These are phyloP conservation scores for Andrena fulva DNA, from an alignment of 2,888 invertebrate species.

Conservation along the genomic window DNA sequence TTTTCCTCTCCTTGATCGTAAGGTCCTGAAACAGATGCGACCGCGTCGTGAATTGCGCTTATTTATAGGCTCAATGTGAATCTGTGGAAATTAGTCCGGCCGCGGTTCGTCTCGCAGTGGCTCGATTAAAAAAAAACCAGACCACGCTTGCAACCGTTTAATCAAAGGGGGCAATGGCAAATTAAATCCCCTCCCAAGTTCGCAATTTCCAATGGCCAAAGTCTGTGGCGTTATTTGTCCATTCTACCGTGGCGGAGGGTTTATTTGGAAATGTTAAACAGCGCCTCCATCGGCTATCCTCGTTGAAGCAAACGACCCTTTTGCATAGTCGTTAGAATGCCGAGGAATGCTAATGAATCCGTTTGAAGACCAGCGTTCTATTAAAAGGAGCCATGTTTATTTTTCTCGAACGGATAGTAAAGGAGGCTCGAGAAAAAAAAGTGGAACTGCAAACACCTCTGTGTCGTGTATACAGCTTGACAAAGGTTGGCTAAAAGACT, in stretches of 20 bases:
- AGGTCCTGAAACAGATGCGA: constrained; percentile 55
- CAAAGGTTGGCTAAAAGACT: constrained; percentile 13
- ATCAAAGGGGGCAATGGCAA: too few relatives aligned
- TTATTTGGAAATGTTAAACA: too few relatives aligned
- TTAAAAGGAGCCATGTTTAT: not conserved
- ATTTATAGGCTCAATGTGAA: constrained; percentile 1
- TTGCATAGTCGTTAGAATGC: not conserved
- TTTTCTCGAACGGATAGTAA: not conserved
- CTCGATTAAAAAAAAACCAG: too few relatives aligned
- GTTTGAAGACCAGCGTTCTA: not conserved
- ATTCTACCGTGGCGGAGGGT: too few relatives aligned
- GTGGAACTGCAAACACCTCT: constrained; percentile 4
- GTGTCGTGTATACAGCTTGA: not conserved
- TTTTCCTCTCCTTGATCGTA: constrained; percentile 53
- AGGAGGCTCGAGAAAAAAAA: constrained; percentile 20
- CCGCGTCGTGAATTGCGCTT: not conserved
- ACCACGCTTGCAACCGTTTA: too few relatives aligned
- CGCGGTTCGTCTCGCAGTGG: too few relatives aligned
- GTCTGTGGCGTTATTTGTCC: too few relatives aligned
- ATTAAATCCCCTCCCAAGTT: too few relatives aligned
- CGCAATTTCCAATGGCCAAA: too few relatives aligned
- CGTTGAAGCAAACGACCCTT: not conserved
- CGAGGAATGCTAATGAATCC: not conserved
- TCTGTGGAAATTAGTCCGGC: not conserved
- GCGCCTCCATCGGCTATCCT: too few relatives aligned